Conservation (phyloP, 2,113 vertebrate genomes). For the Elachura formosa region DNA sequence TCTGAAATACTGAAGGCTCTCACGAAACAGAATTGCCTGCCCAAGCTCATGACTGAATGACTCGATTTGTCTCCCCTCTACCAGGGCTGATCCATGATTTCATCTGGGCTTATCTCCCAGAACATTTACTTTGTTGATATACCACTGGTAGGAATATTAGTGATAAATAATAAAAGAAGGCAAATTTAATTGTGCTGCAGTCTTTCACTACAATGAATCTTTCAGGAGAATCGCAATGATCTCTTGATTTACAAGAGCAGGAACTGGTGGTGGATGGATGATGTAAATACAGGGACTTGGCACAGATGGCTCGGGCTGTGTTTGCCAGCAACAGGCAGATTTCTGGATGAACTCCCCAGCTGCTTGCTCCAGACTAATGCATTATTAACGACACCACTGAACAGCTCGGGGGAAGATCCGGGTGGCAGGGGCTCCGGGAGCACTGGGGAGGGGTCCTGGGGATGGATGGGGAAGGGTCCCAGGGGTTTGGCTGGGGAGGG, state of each 20-base stretch:
- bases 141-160: neutral
- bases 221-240: neutral
- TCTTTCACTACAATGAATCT: neutral
- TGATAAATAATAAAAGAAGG: neutral
- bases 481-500: too few relatives aligned
- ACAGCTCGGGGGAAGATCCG: fast-evolving
- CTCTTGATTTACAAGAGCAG: neutral
- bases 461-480: too few relatives aligned
- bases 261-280: neutral
- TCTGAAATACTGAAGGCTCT: neutral
- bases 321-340: neutral
- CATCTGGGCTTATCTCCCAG: neutral
- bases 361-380: neutral
- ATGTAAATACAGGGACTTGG: neutral
- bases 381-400: neutral
- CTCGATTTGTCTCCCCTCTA: neutral
- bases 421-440: too few relatives aligned
- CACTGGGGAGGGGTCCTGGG: too few relatives aligned
- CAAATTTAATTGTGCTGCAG: neutral
- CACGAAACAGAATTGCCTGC: neutral
- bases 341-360: neutral
- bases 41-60: neutral
- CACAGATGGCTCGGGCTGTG: neutral
- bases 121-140: neutral
- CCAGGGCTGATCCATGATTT: neutral